Base-by-base conservation (phyloP, 1,140 invertebrate species). In the Popillia japonica region DNA sequence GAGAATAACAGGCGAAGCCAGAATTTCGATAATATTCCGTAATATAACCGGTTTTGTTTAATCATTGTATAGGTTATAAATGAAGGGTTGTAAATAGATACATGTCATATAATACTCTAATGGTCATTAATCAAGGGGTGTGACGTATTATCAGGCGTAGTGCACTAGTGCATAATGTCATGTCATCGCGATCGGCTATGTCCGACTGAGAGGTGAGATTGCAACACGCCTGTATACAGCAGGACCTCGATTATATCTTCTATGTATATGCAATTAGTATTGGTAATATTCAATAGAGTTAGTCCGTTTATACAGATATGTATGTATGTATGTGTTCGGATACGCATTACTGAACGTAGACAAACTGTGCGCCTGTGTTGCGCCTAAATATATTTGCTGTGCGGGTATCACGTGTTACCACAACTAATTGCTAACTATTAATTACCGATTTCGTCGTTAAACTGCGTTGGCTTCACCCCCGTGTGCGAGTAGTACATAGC, bases 151-250 rank as follows among this genome's bases (percentile, higher is more conserved):
- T 79, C 80, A 76, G 61, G 76, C 76, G 78, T 79, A 77, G 75
- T 78, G 77, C 78, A 73, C 73, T 77, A 79, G 78, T 79, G 80
- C 80, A 81, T 81, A 81, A 79, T 81, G 80, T 81, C 80, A 81
- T 81, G 80, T 81, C 80, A 81, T 81, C 76, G 64, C 78, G 68
- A 79, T 76, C 41, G 9, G 34, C 10, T n/a, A 76, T 76, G 74
- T 20, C 10, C 72, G 40, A 73, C 72, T 73, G 72, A 73, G 72
- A 73, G 61, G 72, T 73, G 72, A 40, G 23, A 73, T 41, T 73
- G 72, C 72, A 73, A 64, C 61, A 64, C 23, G 22, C 17, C 44
- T 48, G 17, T 14, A 48, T 42, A 10, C 44, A 11, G 11, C 61
- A 27, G 9, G 6, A 64, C 61, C 4, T 34, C 40, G 72, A 73